Conservation (phyloP, 2,797 vertebrate genomes). For the Holocentrus rufus region DNA sequence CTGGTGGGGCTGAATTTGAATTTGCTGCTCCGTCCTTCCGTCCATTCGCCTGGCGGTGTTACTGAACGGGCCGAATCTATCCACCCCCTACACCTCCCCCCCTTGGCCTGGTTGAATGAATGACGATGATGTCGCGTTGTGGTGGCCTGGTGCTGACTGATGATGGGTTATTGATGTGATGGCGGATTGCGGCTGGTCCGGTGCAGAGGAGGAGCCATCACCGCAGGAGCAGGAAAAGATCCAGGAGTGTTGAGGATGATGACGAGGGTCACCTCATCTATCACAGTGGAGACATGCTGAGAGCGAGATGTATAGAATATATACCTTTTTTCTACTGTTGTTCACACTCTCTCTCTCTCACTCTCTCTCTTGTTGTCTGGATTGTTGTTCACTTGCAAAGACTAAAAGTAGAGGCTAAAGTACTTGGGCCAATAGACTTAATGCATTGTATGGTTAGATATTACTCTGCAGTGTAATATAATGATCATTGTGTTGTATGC, state of each 20-base stretch:
- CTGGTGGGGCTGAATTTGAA: constrained; percentile 95
- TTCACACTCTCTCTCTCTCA: constrained; percentile 82
- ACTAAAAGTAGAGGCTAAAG: constrained; percentile 61
- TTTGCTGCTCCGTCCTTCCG: constrained; percentile 91
- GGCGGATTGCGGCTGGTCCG: constrained; percentile 86
- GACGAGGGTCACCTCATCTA: constrained; percentile 99
- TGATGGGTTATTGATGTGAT: constrained; percentile 90
- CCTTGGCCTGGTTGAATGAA: constrained; percentile 88
- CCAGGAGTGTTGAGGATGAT: constrained; percentile 98
- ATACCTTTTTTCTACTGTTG: constrained; percentile 88
- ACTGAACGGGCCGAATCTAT: constrained; percentile 94
- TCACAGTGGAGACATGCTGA: constrained; percentile 98
- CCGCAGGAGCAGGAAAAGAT: constrained; percentile 89
- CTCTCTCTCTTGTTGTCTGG: constrained; percentile 71
- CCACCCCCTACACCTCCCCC: constrained; percentile 88
- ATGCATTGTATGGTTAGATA: constrained; percentile 52
- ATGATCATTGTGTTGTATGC: constrained; percentile 57
- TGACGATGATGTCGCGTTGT: constrained; percentile 88
- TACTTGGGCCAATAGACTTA: constrained; percentile 66
- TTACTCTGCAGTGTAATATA: constrained; percentile 66
- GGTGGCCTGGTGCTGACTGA: constrained; percentile 87
- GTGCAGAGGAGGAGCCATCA: constrained; percentile 92
- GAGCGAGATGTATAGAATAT: constrained; percentile 97
- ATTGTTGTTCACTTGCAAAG: constrained; percentile 77
- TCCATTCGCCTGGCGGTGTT: constrained; percentile 91